Percentiles rank a stretch among this genome's conserved stretches.
phyloP scores from a whole-genome alignment of 2,113 vertebrate genomes.

The Tragelaphus buxtoni region DNA sequence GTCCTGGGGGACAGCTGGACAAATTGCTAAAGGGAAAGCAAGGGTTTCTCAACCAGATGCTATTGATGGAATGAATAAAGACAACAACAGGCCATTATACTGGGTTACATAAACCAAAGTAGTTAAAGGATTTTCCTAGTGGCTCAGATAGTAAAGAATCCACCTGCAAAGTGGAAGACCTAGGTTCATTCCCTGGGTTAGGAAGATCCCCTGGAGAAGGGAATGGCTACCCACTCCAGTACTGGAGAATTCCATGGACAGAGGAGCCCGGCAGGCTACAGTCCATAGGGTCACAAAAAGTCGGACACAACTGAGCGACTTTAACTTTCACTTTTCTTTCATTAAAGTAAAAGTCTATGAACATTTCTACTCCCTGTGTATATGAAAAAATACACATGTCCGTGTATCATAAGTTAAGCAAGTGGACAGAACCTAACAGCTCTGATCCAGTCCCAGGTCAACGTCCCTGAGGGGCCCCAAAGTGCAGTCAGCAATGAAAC shows the following conservation, averaged over 20 bases:
- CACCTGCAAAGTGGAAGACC: neutral
- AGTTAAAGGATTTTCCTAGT: neutral
- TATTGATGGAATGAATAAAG: neutral
- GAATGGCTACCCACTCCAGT: neutral
- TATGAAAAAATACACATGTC: neutral
- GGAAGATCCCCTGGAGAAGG: neutral
- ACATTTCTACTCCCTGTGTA: neutral
- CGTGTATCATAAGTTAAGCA: neutral
- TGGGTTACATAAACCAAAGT: neutral
- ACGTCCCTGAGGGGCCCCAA: too few species aligned
- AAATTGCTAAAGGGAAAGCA: neutral
- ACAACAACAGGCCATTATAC: neutral
- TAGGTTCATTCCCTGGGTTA: neutral
- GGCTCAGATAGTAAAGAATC: neutral
- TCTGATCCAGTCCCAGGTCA: neutral
- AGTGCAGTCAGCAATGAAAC: neutral
- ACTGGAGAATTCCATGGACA: neutral
- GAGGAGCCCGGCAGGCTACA: neutral
- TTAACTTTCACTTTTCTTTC: neutral
- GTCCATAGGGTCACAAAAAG: neutral
- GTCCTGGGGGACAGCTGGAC: too few species aligned
- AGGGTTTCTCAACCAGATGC: neutral
- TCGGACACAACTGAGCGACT: accelerated
- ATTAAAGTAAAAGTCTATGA: neutral
- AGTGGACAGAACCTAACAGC: neutral